Base-by-base conservation (phyloP, 2,113 vertebrate species). In the Hippocampus guttulatus region DNA sequence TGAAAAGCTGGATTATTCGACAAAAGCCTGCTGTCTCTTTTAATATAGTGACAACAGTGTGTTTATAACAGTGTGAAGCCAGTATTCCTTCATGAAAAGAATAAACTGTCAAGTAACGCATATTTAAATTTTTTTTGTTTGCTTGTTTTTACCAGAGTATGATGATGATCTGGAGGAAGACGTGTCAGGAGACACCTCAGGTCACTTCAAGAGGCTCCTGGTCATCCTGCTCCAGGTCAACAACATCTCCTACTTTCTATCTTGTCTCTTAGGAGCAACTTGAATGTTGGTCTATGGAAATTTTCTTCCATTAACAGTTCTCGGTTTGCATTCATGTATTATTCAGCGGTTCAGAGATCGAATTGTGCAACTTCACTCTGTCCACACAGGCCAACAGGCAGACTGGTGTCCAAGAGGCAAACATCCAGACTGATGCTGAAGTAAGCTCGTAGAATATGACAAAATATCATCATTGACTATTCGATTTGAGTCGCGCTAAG, bases 171-270 rank as follows among this genome's bases (percentile, higher is more conserved):
- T 99, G 91, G 97, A 98, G 85, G 91, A 98, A 52, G 93, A 94
- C 18, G 75, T 99, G 52, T 91, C 82, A 33, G 94, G 94, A 14
- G 97, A 99, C 60, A 97, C 95, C 1, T 93, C 93, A 15, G 97
- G 97, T 18, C 89, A 91, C 84, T 99, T 96, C 85, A 89, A 95
- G 89, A 94, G 95, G 69, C 90, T 98, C 91, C 75, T 98, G 88
- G 95, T 98, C 69, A 93, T 98, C 78, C 92, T 99, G 66, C 90
- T 98, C 55, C 96, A 98, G 95, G 97, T 98, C 85, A 38, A 6
- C 40, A 41, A 8, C 40, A 33, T 68, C 38, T 58, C n/a, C 45
- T 20, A 40, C 10, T 25, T 3, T 63, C 51, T 15, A 14, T 6
- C 57, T 23, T 9, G 3, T 30, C 57, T 58, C 25, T 20, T 16